These are phyloP conservation scores for Talpa occidentalis DNA, from an alignment of 2,113 vertebrate genomes.

Conservation along the genomic window DNA sequence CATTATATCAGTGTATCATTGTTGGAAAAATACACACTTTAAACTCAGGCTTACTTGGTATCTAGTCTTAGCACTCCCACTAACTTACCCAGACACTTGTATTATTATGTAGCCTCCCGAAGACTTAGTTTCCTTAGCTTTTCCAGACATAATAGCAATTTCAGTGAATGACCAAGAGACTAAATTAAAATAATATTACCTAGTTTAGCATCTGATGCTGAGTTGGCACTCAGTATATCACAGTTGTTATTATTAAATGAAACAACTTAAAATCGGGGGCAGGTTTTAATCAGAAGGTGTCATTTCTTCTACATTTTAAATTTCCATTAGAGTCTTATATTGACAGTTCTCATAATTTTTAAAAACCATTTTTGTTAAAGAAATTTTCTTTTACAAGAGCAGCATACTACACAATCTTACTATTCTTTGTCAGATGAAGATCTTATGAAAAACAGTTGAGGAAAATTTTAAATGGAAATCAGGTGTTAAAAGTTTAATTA, in stretches of 20 bases:
- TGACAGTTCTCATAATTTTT: slow-evolving; percentile 49
- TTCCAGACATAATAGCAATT: not conserved
- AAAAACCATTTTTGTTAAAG: slow-evolving; percentile 54
- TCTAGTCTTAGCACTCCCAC: not conserved
- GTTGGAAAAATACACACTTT: not conserved
- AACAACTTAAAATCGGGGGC: slow-evolving; percentile 34
- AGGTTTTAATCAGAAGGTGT: slow-evolving; percentile 53
- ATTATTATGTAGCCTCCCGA: not conserved
- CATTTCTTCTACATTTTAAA: slow-evolving; percentile 44
- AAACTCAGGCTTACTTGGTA: not conserved
- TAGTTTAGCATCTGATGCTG: not conserved
- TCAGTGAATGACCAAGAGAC: not conserved
- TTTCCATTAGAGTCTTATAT: slow-evolving; percentile 61
- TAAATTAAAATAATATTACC: slow-evolving; percentile 37
- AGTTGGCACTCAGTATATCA: not conserved
- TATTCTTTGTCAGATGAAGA: slow-evolving; percentile 55
- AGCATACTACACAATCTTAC: not conserved
- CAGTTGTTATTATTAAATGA: slow-evolving; percentile 51
- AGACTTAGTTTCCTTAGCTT: not conserved
- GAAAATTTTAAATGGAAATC: slow-evolving; percentile 66
- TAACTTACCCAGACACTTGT: not conserved
- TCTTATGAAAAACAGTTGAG: slow-evolving; percentile 61
- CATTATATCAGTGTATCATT: not conserved
- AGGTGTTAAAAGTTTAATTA: slow-evolving; percentile 67
- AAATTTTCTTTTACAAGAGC: slow-evolving; percentile 5